Evolutionary conservation across 2,888 invertebrate genomes (phyloP).

Genomic region (Andrena trimmerana): DNA sequence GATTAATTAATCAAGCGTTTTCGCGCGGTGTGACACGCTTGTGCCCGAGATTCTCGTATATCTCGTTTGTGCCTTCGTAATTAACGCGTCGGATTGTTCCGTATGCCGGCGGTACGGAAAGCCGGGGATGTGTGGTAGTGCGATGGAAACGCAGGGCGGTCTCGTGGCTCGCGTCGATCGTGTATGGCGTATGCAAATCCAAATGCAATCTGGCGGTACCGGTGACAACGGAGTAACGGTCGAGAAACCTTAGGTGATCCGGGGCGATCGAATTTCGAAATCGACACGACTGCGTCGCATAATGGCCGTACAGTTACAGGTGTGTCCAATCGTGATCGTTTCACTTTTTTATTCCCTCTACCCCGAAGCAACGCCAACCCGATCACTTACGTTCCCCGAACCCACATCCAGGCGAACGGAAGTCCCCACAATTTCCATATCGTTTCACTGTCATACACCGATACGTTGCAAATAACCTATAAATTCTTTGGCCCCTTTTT

Average conservation of each 20-base stretch:
- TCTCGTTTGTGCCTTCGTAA: constrained; percentile 61
- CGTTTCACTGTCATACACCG: not conserved
- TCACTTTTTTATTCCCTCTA: constrained; percentile 33
- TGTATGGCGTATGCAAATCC: constrained; percentile 48
- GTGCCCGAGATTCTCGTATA: constrained; percentile 60
- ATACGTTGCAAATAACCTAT: not conserved
- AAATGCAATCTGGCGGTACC: constrained; percentile 61
- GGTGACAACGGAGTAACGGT: constrained; percentile 68
- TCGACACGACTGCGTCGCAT: constrained; percentile 74
- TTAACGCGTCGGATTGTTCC: constrained; percentile 60
- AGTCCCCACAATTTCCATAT: not conserved
- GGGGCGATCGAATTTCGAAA: constrained; percentile 78
- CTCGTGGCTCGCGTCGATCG: constrained; percentile 54
- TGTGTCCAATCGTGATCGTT: constrained; percentile 55
- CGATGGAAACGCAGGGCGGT: constrained; percentile 36
- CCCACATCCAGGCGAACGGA: not conserved
- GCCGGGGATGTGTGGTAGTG: constrained; percentile 11
- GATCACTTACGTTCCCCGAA: constrained; percentile 4
- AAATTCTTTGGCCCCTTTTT: not conserved
- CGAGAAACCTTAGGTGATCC: constrained; percentile 77
- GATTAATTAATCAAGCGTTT: constrained; percentile 67
- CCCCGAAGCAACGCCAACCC: not conserved
- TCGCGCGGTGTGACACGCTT: constrained; percentile 56
- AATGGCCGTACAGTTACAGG: constrained; percentile 79
- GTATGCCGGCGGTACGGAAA: constrained; percentile 23